phyloP scores from a whole-genome alignment of 2,888 invertebrate genomes.

The Eumerus sabulonum region DNA sequence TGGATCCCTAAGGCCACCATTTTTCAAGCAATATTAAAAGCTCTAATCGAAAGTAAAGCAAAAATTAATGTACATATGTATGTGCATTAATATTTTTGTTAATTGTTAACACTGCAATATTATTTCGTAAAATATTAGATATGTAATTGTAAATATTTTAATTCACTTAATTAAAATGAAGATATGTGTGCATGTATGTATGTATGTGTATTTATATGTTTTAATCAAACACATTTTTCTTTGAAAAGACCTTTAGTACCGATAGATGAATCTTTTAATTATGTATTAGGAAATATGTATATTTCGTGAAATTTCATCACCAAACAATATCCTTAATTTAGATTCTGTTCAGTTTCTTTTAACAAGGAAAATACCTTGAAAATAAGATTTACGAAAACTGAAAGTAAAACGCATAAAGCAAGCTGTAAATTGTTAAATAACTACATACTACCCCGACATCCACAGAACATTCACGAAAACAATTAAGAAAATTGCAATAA shows the following conservation, averaged over 20 bases:
- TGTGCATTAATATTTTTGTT: slow-evolving; percentile 41
- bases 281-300: too few species aligned
- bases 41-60: background rate
- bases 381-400: background rate
- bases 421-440: slow-evolving; percentile 60
- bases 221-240: slow-evolving; percentile 25
- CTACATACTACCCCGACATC: slow-evolving; percentile 22
- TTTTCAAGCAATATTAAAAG: too few species aligned
- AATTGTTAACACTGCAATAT: slow-evolving; percentile 67
- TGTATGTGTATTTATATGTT: slow-evolving; percentile 60
- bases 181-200: slow-evolving; percentile 45
- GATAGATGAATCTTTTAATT: slow-evolving; percentile 10
- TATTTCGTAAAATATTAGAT: slow-evolving; percentile 62
- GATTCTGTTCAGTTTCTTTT: slow-evolving; percentile 41
- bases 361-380: slow-evolving; percentile 15
- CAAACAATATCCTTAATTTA: slow-evolving; percentile 14
- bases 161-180: slow-evolving; percentile 49
- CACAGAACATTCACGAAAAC: slow-evolving; percentile 23
- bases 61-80: slow-evolving; percentile 25
- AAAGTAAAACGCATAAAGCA: background rate
- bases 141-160: slow-evolving; percentile 61
- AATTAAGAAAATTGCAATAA: slow-evolving; percentile 63
- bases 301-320: slow-evolving; percentile 28
- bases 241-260: slow-evolving; percentile 39
- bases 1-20: too few species aligned